These are phyloP conservation scores for Acanthis flammea DNA, from an alignment of 2,797 vertebrate genomes.

Conservation along the genomic window DNA sequence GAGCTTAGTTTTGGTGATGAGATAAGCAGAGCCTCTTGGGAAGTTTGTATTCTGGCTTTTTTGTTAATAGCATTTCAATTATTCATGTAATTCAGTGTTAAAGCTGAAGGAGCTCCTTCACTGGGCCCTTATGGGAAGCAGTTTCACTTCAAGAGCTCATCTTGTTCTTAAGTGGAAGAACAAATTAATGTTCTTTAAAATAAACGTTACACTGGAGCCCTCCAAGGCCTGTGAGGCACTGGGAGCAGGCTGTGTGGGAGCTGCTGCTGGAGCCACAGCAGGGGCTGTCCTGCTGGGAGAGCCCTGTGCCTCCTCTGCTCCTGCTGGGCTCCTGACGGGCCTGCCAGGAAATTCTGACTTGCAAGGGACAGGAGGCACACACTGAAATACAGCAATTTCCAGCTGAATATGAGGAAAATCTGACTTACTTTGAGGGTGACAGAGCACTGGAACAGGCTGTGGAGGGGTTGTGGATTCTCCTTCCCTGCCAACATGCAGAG, in stretches of 20 bases:
- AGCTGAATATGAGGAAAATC: not conserved
- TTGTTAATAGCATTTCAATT: conserved; percentile 43
- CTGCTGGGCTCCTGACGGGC: not conserved
- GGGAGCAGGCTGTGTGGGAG: not conserved
- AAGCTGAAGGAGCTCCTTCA: conserved; percentile 55
- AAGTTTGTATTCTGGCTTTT: not conserved
- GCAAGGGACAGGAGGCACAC: not conserved
- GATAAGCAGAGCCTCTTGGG: not conserved
- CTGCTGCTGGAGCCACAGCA: not conserved
- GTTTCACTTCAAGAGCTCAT: conserved; percentile 55
- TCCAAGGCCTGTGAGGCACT: not conserved
- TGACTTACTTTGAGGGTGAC: not conserved
- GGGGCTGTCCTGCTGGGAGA: not conserved
- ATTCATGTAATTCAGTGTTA: conserved; percentile 27
- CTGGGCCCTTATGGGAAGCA: conserved; percentile 25
- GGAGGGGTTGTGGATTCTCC: not conserved
- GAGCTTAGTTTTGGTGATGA: not conserved
- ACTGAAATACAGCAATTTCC: not conserved
- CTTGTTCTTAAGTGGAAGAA: conserved; percentile 46
- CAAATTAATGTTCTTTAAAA: conserved; percentile 48
- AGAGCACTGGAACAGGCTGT: not conserved
- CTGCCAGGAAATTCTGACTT: not conserved
- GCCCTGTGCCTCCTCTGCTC: not conserved
- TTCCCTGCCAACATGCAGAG: not conserved
- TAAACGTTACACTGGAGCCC: conserved; percentile 20